Evolutionary conservation across 1,140 invertebrate genomes (phyloP).

Genomic region (Camponotus floridanus): DNA sequence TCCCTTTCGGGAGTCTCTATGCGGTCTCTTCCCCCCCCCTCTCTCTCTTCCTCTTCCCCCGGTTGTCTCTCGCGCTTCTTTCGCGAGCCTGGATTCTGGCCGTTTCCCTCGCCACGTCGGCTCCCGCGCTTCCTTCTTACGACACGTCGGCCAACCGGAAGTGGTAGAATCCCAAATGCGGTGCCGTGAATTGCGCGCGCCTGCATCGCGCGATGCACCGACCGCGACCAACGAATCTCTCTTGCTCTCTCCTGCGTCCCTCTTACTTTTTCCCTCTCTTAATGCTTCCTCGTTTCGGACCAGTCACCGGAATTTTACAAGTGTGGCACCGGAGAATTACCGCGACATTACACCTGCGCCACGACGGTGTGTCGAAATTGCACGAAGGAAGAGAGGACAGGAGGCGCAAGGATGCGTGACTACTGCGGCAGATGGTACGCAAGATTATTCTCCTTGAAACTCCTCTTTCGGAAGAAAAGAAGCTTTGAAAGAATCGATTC

Average conservation of each 20-base stretch:
- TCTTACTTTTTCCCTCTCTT: not conserved
- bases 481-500: constrained; percentile 14
- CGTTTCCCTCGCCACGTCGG: not conserved
- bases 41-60: not conserved
- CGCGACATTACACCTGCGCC: constrained; percentile 31
- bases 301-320: constrained; percentile 52
- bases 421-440: constrained; percentile 18
- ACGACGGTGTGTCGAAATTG: constrained; percentile 34
- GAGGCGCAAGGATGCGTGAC: constrained; percentile 61
- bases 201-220: constrained; percentile 56
- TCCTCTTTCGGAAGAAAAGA: constrained; percentile 44
- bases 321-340: constrained; percentile 61
- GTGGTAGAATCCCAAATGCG: constrained; percentile 81
- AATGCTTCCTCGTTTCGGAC: constrained; percentile 42
- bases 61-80: constrained; percentile 25
- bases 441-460: constrained; percentile 29
- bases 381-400: constrained; percentile 42
- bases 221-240: constrained; percentile 69
- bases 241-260: constrained; percentile 14
- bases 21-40: not conserved
- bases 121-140: constrained; percentile 39
- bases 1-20: constrained; percentile 29
- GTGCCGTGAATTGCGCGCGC: constrained; percentile 76
- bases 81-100: constrained; percentile 36
- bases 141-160: constrained; percentile 70